Percentiles rank a stretch among this genome's conserved stretches.
phyloP scores from a whole-genome alignment of 2,113 vertebrate species.

The Laticauda laticaudata region DNA sequence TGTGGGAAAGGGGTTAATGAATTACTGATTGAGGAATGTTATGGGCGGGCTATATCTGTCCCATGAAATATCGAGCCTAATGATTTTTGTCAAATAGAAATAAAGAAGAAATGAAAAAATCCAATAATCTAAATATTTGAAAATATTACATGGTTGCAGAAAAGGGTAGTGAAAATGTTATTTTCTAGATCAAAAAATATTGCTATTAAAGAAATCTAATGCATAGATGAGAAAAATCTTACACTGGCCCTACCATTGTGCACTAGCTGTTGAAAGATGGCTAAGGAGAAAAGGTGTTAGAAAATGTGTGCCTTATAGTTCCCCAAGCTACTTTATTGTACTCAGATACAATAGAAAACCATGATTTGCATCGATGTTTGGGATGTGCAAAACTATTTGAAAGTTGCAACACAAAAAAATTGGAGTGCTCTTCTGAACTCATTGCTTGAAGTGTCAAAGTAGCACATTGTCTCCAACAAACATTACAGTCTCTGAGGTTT shows the following conservation, averaged over 20 bases:
- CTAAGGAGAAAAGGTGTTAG: background rate
- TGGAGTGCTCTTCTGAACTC: background rate
- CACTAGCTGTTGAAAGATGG: background rate
- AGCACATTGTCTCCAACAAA: background rate
- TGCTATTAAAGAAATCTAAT: background rate
- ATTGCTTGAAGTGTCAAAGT: background rate
- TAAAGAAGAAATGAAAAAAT: background rate
- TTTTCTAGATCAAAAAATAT: background rate
- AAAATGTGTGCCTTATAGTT: background rate
- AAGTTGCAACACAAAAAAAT: background rate
- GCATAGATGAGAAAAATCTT: background rate
- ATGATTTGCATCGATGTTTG: background rate
- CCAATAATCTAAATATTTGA: background rate
- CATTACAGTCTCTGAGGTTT: background rate
- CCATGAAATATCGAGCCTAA: background rate
- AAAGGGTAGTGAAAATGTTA: background rate
- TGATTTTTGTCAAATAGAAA: background rate
- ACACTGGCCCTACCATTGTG: background rate
- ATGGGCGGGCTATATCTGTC: background rate
- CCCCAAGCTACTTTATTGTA: background rate
- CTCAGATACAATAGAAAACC: background rate
- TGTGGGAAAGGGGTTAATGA: background rate
- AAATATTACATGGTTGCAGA: background rate
- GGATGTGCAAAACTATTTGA: background rate
- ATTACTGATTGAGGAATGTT: background rate